Conservation (phyloP, 92 coral and sea anemone genomes). For the Umimayanthus kanabou region DNA sequence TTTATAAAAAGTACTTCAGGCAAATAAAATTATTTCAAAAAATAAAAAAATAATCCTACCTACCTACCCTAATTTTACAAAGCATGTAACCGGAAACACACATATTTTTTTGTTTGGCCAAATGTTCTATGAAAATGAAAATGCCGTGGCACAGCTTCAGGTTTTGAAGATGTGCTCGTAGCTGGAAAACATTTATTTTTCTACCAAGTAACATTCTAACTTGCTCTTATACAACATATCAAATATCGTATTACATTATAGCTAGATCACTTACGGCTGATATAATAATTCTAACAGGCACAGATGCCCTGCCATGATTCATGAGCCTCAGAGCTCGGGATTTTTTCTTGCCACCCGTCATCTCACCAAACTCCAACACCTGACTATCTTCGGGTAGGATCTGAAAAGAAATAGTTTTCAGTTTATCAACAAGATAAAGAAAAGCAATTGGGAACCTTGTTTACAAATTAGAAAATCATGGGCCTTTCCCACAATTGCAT, state of each 20-base stretch:
- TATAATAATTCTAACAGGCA: constrained; percentile 87
- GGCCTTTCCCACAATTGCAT: background rate
- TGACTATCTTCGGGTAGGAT: constrained; percentile 86
- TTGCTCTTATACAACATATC: no score
- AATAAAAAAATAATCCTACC: no score
- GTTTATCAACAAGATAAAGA: background rate
- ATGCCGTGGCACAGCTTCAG: no score
- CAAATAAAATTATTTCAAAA: no score
- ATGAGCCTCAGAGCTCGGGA: constrained; percentile 80
- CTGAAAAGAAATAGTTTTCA: constrained; percentile 41
- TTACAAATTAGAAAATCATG: background rate
- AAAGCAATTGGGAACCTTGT: background rate
- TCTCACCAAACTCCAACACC: constrained; percentile 90
- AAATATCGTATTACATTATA: background rate
- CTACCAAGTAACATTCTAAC: no score
- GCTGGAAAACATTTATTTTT: no score
- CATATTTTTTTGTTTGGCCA: no score
- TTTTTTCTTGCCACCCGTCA: constrained; percentile 75
- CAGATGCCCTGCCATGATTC: constrained; percentile 89
- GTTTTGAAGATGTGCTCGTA: no score
- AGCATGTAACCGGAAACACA: no score
- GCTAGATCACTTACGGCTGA: constrained; percentile 78
- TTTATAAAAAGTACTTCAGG: no score
- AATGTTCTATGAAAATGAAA: no score
- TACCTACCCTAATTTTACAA: no score